phyloP scores from a whole-genome alignment of 2,888 invertebrate genomes.

The Diaprepes abbreviatus region DNA sequence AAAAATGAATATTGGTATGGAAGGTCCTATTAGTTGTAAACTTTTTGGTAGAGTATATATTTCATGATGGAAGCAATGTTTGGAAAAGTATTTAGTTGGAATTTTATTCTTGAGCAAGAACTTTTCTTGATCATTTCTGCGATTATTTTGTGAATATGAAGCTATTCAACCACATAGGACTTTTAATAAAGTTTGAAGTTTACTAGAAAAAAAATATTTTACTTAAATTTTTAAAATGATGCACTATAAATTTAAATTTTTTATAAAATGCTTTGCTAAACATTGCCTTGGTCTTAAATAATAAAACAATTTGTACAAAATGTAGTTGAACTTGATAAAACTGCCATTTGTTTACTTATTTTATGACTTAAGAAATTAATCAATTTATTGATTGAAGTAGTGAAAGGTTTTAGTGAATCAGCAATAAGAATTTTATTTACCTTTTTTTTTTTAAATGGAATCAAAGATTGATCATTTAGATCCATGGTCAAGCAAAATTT shows the following conservation, averaged over 20 bases:
- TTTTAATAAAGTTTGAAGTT: no score
- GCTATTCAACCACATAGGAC: no score
- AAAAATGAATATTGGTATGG: conserved; percentile 1
- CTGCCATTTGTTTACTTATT: conserved; percentile 12
- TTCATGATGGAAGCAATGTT: background rate
- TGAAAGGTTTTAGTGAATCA: background rate
- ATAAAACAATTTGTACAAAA: conserved; percentile 6
- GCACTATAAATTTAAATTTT: no score
- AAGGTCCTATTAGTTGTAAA: conserved; percentile 2
- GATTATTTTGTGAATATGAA: no score
- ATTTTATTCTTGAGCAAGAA: no score
- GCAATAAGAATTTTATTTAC: background rate
- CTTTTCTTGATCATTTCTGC: no score
- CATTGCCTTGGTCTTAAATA: background rate
- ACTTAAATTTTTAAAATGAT: no score
- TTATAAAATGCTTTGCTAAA: background rate
- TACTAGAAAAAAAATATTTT: no score
- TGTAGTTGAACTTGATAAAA: background rate
- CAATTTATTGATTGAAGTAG: background rate
- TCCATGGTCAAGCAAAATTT: no score
- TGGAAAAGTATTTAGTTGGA: background rate
- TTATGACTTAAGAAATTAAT: background rate
- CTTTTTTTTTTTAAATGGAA: no score
- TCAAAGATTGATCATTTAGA: no score
- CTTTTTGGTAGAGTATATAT: no score